A percentile compares a stretch with the other conserved stretches of the same genome.
Evolutionary conservation across 2,797 vertebrate genomes (phyloP).

Genomic region (Hydrolagus colliei): DNA sequence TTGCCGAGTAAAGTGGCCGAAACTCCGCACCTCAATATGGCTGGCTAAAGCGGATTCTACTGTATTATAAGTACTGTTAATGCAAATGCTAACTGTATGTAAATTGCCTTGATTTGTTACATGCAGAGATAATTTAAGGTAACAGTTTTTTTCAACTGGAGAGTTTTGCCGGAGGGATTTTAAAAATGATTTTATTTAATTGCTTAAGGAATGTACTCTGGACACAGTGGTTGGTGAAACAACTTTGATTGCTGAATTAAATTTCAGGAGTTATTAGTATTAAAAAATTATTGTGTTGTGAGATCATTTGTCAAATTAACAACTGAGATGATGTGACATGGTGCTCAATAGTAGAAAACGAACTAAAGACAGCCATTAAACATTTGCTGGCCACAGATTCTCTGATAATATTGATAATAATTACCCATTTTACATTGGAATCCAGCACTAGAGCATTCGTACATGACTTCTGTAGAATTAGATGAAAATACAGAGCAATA

Average conservation of each 20-base stretch:
- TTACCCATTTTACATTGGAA: slow-evolving; percentile 39
- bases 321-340: not conserved
- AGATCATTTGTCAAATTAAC: not conserved
- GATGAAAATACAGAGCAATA: too few relatives aligned
- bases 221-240: not conserved
- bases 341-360: not conserved
- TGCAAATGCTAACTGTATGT: not conserved
- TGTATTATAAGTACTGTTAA: slow-evolving; percentile 51
- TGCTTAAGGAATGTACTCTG: not conserved
- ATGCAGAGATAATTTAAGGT: not conserved
- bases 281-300: not conserved
- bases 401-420: slow-evolving; percentile 36
- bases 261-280: not conserved
- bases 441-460: too few relatives aligned
- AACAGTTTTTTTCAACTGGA: not conserved
- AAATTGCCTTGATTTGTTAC: slow-evolving; percentile 7
- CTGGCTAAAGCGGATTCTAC: slow-evolving; percentile 42
- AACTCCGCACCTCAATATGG: slow-evolving; percentile 43
- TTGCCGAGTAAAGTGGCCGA: not conserved
- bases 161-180: not conserved
- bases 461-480: too few relatives aligned
- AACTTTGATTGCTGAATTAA: slow-evolving; percentile 1
- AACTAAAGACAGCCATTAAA: not conserved
- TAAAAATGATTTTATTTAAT: slow-evolving; percentile 9
- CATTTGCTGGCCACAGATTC: too few relatives aligned